phyloP scores from a whole-genome alignment of 2,113 vertebrate genomes.

The Peromyscus polionotus region DNA sequence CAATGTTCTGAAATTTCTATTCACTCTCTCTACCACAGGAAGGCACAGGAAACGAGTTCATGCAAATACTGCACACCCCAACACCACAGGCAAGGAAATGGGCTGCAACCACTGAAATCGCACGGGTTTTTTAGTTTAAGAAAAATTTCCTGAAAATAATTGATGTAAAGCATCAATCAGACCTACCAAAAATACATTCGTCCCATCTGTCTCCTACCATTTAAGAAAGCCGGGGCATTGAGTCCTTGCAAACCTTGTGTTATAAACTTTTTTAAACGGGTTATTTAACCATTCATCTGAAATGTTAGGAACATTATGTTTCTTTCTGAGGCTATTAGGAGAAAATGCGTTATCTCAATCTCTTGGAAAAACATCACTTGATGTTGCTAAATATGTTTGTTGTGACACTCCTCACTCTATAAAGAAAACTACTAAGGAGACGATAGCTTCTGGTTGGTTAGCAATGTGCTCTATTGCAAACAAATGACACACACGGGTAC shows the following conservation, averaged over 20 bases:
- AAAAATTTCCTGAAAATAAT: conserved; percentile 55
- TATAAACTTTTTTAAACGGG: background rate
- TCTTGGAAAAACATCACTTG: conserved; percentile 25
- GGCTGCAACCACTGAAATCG: background rate
- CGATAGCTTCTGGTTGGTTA: background rate
- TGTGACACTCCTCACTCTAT: background rate
- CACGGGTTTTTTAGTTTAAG: background rate
- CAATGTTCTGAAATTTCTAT: background rate
- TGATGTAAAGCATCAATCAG: background rate
- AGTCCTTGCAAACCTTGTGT: background rate
- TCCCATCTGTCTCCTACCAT: background rate
- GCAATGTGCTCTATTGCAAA: background rate
- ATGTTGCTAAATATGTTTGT: conserved; percentile 19
- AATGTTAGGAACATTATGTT: background rate
- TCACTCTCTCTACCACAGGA: conserved; percentile 25
- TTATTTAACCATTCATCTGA: background rate
- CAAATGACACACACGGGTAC: background rate
- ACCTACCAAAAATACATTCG: background rate
- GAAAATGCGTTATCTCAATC: background rate
- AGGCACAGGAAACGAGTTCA: conserved; percentile 62
- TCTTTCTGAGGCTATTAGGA: background rate
- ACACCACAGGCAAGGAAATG: conserved; percentile 52
- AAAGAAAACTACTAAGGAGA: background rate
- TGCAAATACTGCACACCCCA: background rate
- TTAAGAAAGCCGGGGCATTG: background rate